A percentile compares a stretch with the other conserved stretches of the same genome.
phyloP scores from a whole-genome alignment of 2,113 vertebrate species.

The Vulpes lagopus region DNA sequence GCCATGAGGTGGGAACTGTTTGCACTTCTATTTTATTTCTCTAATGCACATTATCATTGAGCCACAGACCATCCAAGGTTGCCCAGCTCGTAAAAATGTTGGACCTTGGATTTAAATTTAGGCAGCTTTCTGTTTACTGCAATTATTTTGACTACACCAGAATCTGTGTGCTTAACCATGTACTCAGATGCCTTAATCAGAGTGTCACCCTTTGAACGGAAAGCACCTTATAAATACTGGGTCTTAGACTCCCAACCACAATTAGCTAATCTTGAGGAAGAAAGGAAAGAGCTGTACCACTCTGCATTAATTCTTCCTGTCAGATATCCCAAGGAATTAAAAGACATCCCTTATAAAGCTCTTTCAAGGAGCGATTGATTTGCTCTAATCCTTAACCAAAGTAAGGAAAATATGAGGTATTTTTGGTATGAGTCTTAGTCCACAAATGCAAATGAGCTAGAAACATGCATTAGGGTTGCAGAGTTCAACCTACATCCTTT shows the following conservation, averaged over 20 bases:
- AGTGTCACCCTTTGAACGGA: background rate
- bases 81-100: background rate
- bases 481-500: background rate
- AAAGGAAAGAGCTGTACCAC: background rate
- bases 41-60: background rate
- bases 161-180: background rate
- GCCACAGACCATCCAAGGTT: background rate
- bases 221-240: background rate
- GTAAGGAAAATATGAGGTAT: background rate
- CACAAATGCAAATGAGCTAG: background rate
- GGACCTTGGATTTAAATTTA: background rate
- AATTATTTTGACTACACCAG: background rate
- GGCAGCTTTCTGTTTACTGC: background rate
- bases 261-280: background rate
- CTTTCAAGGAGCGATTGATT: background rate
- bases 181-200: background rate
- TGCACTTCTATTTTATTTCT: background rate
- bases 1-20: background rate
- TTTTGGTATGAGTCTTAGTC: background rate
- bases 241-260: background rate
- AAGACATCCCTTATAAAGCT: background rate
- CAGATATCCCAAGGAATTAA: conserved; percentile 26
- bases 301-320: background rate
- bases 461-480: background rate
- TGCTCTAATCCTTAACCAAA: conserved; percentile 41